Percentiles rank a stretch among this genome's conserved stretches.
Conservation (phyloP, 2,888 invertebrate genomes). For the Harpagoxenus sublaevis region DNA sequence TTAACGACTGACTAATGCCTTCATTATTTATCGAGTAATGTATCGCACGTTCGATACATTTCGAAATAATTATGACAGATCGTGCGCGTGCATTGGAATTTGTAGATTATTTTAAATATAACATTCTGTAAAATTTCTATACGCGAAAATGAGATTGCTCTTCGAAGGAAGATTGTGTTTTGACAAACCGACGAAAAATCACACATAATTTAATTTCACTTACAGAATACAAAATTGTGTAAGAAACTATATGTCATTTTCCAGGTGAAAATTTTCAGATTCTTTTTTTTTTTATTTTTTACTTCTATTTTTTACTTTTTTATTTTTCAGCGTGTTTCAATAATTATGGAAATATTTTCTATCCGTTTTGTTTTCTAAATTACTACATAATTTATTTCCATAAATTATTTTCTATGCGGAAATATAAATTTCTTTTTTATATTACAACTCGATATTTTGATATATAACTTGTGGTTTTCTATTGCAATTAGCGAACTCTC, state of each 20-base stretch:
- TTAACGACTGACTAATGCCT: slow-evolving; percentile 27
- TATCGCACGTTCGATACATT: slow-evolving; percentile 11
- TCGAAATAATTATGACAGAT: slow-evolving; percentile 9
- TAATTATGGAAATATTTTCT: not conserved
- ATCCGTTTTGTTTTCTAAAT: not conserved
- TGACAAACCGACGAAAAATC: not conserved
- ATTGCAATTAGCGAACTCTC: slow-evolving; percentile 11
- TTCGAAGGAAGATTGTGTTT: not conserved
- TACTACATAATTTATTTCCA: not conserved
- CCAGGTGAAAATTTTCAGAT: not conserved
- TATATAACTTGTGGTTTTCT: not conserved
- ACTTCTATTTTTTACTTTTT: not conserved
- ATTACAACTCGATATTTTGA: not conserved
- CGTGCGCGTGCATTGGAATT: not conserved
- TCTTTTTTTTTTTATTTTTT: not conserved
- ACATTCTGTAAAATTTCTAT: not conserved
- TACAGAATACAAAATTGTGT: not conserved
- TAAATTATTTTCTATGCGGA: too few relatives aligned
- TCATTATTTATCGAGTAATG: slow-evolving; percentile 40
- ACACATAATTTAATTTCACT: not conserved
- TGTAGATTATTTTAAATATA: not conserved
- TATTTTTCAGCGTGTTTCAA: not conserved
- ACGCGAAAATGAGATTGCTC: not conserved
- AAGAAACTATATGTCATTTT: not conserved
- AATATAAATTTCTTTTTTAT: not conserved